phyloP scores from a whole-genome alignment of 2,888 invertebrate species.

The Chrysomela aeneicollis region DNA sequence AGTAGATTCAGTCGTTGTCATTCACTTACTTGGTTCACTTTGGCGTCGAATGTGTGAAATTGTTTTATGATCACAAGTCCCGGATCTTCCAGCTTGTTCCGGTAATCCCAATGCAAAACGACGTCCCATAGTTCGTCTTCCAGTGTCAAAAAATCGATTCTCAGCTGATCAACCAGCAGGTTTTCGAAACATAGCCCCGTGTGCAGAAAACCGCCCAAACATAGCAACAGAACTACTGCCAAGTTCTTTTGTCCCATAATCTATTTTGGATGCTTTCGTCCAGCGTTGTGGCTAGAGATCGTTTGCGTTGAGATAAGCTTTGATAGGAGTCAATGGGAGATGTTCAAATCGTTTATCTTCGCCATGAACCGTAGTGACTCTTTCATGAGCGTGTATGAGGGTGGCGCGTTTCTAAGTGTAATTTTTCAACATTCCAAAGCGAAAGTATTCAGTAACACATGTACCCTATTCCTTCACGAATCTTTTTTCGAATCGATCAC shows the following conservation, averaged over 20 bases:
- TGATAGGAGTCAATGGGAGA: background rate
- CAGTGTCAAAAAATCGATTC: constrained; percentile 67
- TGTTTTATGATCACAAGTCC: constrained; percentile 18
- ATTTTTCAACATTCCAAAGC: too few species aligned
- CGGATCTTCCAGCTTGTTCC: constrained; percentile 16
- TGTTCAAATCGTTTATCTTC: background rate
- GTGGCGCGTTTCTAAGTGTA: too few species aligned
- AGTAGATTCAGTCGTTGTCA: background rate
- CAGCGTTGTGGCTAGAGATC: background rate
- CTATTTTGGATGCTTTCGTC: background rate
- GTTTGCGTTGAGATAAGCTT: background rate
- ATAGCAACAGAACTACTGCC: constrained; percentile 2
- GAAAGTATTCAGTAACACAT: too few species aligned
- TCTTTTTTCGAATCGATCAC: too few species aligned
- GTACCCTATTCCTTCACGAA: too few species aligned
- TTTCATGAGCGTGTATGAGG: too few species aligned
- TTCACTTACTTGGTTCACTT: constrained; percentile 30
- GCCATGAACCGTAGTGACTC: too few species aligned
- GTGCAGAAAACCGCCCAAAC: constrained; percentile 11
- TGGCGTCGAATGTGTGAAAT: constrained; percentile 25
- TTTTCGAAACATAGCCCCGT: constrained; percentile 19
- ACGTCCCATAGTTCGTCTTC: constrained; percentile 63
- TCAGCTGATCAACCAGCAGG: constrained; percentile 66
- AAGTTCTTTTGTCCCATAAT: background rate
- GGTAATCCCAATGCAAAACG: constrained; percentile 38